A percentile compares a stretch with the other conserved stretches of the same genome.
Evolutionary conservation across 2,888 invertebrate genomes (phyloP).

Genomic region (Zhuqinia jingwanae): DNA sequence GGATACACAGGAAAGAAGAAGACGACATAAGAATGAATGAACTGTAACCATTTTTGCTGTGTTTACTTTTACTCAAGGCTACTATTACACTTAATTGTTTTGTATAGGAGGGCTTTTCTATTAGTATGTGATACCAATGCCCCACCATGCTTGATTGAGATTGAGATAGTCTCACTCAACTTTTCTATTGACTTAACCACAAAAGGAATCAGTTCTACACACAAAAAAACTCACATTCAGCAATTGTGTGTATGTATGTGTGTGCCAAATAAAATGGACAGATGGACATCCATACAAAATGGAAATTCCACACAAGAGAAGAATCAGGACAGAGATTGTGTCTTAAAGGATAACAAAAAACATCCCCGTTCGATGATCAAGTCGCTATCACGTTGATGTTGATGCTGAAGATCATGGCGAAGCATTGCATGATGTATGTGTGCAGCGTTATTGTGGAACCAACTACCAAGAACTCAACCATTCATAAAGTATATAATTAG

Average conservation of each 20-base stretch:
- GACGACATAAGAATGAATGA: neutral
- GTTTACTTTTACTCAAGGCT: slow-evolving; percentile 42
- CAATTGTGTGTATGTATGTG: neutral
- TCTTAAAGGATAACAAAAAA: slow-evolving; percentile 32
- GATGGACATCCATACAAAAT: slow-evolving; percentile 40
- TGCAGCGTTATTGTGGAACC: neutral
- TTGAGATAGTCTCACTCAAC: too few species aligned
- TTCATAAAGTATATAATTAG: slow-evolving; percentile 48
- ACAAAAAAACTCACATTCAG: neutral
- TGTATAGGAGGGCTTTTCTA: too few species aligned
- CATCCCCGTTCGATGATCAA: neutral
- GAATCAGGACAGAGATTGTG: slow-evolving; percentile 49
- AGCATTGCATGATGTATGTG: neutral
- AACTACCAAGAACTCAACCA: neutral
- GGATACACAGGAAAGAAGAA: neutral
- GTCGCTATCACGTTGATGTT: too few species aligned
- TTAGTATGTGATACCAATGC: too few species aligned
- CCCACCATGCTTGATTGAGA: neutral
- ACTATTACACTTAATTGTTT: slow-evolving; percentile 17
- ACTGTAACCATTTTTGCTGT: neutral
- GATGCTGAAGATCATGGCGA: slow-evolving; percentile 42
- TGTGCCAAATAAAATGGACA: slow-evolving; percentile 49
- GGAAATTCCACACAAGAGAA: slow-evolving; percentile 43
- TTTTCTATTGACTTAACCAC: slow-evolving; percentile 12
- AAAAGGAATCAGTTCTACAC: too few species aligned